Conservation (phyloP, 2,113 vertebrate species). For the Pachypanchax playfairii region DNA sequence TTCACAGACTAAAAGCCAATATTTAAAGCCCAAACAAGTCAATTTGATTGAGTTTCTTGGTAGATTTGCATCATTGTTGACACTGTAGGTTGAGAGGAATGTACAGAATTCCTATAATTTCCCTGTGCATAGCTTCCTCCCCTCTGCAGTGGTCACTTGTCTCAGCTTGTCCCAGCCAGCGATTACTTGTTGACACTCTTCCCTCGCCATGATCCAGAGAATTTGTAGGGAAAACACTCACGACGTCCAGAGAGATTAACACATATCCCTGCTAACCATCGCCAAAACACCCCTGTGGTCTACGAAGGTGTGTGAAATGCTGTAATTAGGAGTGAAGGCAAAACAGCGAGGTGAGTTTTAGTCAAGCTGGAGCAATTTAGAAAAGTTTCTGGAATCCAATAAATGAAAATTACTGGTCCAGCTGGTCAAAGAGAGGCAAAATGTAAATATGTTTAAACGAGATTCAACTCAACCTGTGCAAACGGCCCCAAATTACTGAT, state of each 20-base stretch:
- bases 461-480: too few species aligned
- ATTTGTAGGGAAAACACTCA: conserved; percentile 63
- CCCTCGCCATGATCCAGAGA: conserved; percentile 48
- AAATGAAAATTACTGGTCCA: too few species aligned
- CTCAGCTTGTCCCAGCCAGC: conserved; percentile 68
- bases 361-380: neutral
- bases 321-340: conserved; percentile 27
- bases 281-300: conserved; percentile 41
- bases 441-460: too few species aligned
- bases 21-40: neutral
- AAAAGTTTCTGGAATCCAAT: too few species aligned
- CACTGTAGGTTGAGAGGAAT: conserved; percentile 59
- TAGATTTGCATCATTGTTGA: conserved; percentile 38
- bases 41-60: conserved; percentile 4
- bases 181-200: conserved; percentile 64
- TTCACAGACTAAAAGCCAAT: neutral
- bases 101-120: conserved; percentile 71
- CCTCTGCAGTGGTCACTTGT: conserved; percentile 66
- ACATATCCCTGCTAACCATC: conserved; percentile 54
- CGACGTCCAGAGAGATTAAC: conserved; percentile 58
- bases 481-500: too few species aligned
- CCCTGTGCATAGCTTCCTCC: conserved; percentile 63
- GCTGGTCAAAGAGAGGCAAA: too few species aligned
- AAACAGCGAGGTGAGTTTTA: neutral
- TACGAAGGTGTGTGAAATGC: neutral